These are phyloP conservation scores for Aphelinus certus DNA, from an alignment of 1,140 invertebrate species.

Conservation along the genomic window DNA sequence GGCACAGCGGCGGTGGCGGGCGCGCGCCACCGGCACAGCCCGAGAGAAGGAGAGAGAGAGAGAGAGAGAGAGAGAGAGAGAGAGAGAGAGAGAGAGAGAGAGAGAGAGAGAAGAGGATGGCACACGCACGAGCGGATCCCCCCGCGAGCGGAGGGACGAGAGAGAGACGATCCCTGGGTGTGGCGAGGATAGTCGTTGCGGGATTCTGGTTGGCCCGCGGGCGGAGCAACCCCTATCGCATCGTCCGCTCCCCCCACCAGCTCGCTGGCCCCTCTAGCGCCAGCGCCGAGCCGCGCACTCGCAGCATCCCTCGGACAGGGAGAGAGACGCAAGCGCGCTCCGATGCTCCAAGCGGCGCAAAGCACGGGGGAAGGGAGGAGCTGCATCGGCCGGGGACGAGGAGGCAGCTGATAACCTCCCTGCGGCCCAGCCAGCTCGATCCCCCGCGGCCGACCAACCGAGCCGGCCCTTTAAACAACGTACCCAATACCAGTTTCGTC, in stretches of 20 bases:
- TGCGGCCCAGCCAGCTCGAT: background rate
- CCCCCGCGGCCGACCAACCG: conserved; percentile 28
- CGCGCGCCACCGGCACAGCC: background rate
- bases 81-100: conserved; percentile 27
- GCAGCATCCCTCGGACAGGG: conserved; percentile 52
- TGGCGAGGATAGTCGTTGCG: conserved; percentile 58
- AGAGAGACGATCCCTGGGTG: conserved; percentile 61
- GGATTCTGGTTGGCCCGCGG: conserved; percentile 63
- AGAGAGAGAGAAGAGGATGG: conserved; percentile 4
- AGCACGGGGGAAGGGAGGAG: background rate
- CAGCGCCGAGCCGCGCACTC: conserved; percentile 22
- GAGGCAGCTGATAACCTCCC: background rate
- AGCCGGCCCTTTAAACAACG: too few species aligned
- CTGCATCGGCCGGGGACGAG: background rate
- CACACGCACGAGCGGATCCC: background rate
- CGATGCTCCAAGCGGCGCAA: too few species aligned
- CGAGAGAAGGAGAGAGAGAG: background rate
- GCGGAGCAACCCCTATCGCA: conserved; percentile 65
- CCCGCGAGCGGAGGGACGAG: conserved; percentile 32
- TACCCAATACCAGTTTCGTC: too few species aligned
- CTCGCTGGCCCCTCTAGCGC: conserved; percentile 34
- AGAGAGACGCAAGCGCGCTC: conserved; percentile 11
- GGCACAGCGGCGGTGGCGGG: conserved; percentile 63
- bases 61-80: conserved; percentile 14
- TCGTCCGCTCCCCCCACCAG: conserved; percentile 39